phyloP scores from a whole-genome alignment of 2,888 invertebrate species.

The Orthosia cruda region DNA sequence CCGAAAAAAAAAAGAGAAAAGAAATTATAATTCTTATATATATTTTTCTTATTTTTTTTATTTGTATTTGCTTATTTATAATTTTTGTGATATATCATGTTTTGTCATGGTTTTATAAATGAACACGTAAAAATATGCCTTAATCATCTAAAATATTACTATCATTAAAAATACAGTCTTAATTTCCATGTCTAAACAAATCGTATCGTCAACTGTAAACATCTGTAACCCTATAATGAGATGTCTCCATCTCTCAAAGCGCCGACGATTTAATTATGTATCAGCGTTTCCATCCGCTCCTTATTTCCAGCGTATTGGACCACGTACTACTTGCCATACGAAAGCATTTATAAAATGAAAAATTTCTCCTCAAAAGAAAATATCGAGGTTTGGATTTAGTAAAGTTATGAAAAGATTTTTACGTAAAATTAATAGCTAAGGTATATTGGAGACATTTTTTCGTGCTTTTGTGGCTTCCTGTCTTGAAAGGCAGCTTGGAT shows the following conservation, averaged over 20 bases:
- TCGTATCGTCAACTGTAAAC: conserved; percentile 45
- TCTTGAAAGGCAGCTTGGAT: conserved; percentile 26
- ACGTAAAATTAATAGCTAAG: conserved; percentile 48
- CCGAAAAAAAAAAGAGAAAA: too few species aligned
- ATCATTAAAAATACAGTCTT: neutral
- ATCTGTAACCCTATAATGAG: conserved; percentile 58
- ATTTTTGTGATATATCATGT: too few species aligned
- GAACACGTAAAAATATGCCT: too few species aligned
- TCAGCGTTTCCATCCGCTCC: conserved; percentile 48
- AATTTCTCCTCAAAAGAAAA: conserved; percentile 55
- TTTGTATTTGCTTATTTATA: too few species aligned
- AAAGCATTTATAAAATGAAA: conserved; percentile 60
- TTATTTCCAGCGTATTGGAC: conserved; percentile 33
- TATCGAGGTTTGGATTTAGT: conserved; percentile 54
- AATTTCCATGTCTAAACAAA: neutral
- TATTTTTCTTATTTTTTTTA: too few species aligned
- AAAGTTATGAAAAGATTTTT: conserved; percentile 59
- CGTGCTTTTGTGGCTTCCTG: conserved; percentile 29
- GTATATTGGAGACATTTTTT: conserved; percentile 40
- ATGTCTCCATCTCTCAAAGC: conserved; percentile 56
- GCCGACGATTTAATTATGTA: conserved; percentile 63
- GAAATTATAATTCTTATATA: too few species aligned
- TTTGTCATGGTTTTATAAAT: too few species aligned
- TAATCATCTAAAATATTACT: neutral
- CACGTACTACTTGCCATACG: conserved; percentile 40